These are phyloP conservation scores for Amblyteles armatorius DNA, from an alignment of 2,888 invertebrate species.

Conservation along the genomic window DNA sequence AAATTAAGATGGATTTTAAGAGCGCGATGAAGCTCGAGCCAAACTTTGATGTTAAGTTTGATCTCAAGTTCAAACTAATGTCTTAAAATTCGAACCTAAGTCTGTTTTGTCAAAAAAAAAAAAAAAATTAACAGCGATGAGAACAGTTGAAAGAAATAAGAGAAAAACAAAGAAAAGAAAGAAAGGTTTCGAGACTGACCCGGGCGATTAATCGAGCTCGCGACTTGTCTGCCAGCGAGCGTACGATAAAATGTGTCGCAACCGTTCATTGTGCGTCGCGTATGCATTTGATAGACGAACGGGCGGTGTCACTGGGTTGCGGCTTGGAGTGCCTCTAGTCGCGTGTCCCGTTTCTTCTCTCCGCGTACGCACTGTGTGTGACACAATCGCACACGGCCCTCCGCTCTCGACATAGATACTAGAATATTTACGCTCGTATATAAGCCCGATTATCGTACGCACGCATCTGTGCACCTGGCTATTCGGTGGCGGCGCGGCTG, in stretches of 20 bases:
- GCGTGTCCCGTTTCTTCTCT: constrained; percentile 45
- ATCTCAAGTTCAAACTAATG: no score
- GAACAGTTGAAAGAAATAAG: background rate
- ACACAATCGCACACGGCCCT: constrained; percentile 51
- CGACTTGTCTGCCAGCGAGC: constrained; percentile 38
- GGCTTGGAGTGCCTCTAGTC: constrained; percentile 37
- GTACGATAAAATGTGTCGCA: constrained; percentile 41
- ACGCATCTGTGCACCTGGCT: constrained; percentile 9
- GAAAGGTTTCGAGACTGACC: constrained; percentile 14
- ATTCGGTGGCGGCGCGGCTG: background rate
- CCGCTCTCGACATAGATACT: constrained; percentile 59
- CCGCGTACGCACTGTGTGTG: constrained; percentile 42
- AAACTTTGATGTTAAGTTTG: no score
- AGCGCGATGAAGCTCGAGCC: no score
- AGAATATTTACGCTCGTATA: constrained; percentile 18
- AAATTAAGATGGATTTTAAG: no score
- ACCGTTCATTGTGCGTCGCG: constrained; percentile 31
- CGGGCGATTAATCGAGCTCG: constrained; percentile 46
- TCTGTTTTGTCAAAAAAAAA: no score
- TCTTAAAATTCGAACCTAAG: no score
- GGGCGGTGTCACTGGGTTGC: constrained; percentile 58
- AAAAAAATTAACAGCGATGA: background rate
- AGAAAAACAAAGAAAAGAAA: background rate
- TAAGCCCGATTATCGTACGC: constrained; percentile 23
- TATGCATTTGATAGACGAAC: constrained; percentile 38